Percentiles rank a stretch among this genome's conserved stretches.
Conservation (phyloP, 1,140 invertebrate species). For the Paracyclopina nana region DNA sequence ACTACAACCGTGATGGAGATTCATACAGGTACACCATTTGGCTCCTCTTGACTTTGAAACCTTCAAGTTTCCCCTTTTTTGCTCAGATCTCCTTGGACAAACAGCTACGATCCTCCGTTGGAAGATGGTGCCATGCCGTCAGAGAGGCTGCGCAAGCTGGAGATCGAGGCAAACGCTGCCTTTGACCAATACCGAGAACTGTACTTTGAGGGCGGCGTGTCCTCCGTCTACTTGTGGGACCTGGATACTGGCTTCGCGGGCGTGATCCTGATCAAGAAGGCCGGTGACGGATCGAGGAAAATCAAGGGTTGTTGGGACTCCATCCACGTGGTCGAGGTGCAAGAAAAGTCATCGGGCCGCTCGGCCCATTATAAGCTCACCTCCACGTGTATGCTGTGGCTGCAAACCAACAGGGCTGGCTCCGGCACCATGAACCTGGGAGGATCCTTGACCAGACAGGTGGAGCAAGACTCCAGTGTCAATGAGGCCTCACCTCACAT, state of each 20-base stretch:
- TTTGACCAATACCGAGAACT: conserved; percentile 98
- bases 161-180: conserved; percentile 92
- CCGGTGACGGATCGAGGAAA: conserved; percentile 86
- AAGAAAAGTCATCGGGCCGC: conserved; percentile 78
- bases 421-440: conserved; percentile 97
- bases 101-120: conserved; percentile 88
- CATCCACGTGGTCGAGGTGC: conserved; percentile 96
- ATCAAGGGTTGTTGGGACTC: conserved; percentile 99
- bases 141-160: conserved; percentile 77
- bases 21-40: conserved; percentile 61
- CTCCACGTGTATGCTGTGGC: conserved; percentile 96
- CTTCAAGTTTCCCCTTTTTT: conserved; percentile 17
- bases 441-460: conserved; percentile 89
- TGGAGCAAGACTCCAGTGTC: conserved; percentile 68
- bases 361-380: conserved; percentile 97
- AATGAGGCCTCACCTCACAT: conserved; percentile 88
- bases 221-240: conserved; percentile 98
- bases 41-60: conserved; percentile 6
- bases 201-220: conserved; percentile 98
- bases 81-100: conserved; percentile 91
- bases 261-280: conserved; percentile 97
- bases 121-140: conserved; percentile 98
- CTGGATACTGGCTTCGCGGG: conserved; percentile 95
- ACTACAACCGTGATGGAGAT: conserved; percentile 97
- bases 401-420: conserved; percentile 87